Percentiles rank a stretch among this genome's conserved stretches.
These are phyloP conservation scores for Rotaria magnacalcarata DNA, from an alignment of 2,888 invertebrate genomes.

Conservation along the genomic window DNA sequence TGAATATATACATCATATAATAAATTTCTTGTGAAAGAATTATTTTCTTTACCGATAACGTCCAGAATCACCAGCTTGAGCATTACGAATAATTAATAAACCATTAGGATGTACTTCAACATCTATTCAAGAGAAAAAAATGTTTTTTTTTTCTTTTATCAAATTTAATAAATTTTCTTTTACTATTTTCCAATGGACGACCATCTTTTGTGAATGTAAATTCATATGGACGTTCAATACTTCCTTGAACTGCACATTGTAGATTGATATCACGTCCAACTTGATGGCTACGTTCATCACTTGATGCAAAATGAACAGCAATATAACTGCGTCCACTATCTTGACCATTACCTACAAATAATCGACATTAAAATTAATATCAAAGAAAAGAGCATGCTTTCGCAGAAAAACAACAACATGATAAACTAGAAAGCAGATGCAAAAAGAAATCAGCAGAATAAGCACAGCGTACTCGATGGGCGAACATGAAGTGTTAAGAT, in stretches of 20 bases:
- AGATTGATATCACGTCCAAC: not conserved
- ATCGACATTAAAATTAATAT: no score
- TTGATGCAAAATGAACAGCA: not conserved
- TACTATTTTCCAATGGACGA: not conserved
- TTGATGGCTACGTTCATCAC: slow-evolving; percentile 17
- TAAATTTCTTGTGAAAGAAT: no score
- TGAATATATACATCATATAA: no score
- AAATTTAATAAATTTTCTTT: no score
- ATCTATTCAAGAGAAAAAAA: not conserved
- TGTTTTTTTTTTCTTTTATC: no score
- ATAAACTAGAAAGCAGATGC: not conserved
- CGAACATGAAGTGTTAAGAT: not conserved
- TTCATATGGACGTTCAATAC: not conserved
- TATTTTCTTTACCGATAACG: not conserved
- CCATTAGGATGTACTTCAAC: slow-evolving; percentile 35
- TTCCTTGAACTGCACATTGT: slow-evolving; percentile 4
- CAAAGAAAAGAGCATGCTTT: no score
- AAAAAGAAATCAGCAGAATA: not conserved
- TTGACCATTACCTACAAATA: no score
- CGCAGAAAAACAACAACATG: no score
- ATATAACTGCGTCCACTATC: not conserved
- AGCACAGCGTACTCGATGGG: not conserved
- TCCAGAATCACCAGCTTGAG: slow-evolving; percentile 12
- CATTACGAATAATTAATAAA: slow-evolving; percentile 10
- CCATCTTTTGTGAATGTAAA: slow-evolving; percentile 16